Base-by-base conservation (phyloP, 2,888 invertebrate genomes). In the Endotricha flammealis region DNA sequence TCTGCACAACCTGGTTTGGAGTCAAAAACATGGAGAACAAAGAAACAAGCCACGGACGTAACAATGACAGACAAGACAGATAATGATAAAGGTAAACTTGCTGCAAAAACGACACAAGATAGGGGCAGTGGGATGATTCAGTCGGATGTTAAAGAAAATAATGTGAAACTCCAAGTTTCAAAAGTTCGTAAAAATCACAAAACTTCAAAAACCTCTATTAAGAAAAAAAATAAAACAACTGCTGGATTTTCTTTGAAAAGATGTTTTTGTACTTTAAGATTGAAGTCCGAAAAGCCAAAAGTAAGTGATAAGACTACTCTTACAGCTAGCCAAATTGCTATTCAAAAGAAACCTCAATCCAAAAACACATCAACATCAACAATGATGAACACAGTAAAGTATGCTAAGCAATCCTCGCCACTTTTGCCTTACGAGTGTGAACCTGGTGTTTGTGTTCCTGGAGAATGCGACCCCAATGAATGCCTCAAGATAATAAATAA, bases 221-320 rank as follows among this genome's bases (percentile, higher is more conserved):
- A 36, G 11, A 14, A 9, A 6, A 32, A 28, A 11, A 10, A 29
- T 30, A 29, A 23, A 7, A 6, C 23, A n/a, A 29, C 33, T 11
- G 38, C 25, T n/a, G 23, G 35, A 11, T 36, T 50, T 36, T 45
- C 40, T 13, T 48, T 60, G 13, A 58, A 50, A 27, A 44, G 55
- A 29, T 60, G 64, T 41, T 41, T 58, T 12, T 63, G 64, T 13
- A 64, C 58, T 6, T 46, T 66, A 28, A 63, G 65, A 48, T 38
- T 67, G 14, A 32, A 36, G 36, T 53, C 56, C 33, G 20, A 28
- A 14, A 40, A 42, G 32, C 40, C 38, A 12, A 16, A 37, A 16
- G 23, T 36, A 50, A 3, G 2, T 20, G n/a, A 20, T 20, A 20
- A 20, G n/a, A n/a, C 8, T 8, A 6, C n/a, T 20, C 8, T 20